Conservation (phyloP, 2,113 vertebrate species). For the Phalacrocorax aristotelis region DNA sequence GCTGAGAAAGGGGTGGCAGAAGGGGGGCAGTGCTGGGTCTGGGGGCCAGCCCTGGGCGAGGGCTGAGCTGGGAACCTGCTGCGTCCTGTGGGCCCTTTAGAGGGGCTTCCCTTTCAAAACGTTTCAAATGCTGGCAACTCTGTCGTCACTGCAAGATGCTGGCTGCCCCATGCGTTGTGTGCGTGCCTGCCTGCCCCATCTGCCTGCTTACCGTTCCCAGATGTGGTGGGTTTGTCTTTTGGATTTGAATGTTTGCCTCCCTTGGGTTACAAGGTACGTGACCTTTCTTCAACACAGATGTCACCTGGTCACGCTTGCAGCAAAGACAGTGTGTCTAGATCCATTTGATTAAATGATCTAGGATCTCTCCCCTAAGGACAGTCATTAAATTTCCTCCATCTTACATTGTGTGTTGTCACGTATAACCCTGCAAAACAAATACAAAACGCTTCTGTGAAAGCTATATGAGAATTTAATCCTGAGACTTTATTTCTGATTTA, state of each 20-base stretch:
- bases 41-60: not conserved
- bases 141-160: rapidly evolving
- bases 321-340: not conserved
- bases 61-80: not conserved
- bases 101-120: not conserved
- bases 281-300: not conserved
- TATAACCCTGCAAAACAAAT: not conserved
- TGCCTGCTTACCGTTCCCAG: not conserved
- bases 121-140: not conserved
- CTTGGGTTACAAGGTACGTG: not conserved
- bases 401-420: not conserved
- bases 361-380: not conserved
- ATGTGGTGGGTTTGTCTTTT: not conserved
- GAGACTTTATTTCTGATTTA: not conserved
- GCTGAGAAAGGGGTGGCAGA: not conserved
- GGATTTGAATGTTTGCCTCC: not conserved
- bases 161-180: not conserved
- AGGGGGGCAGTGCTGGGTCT: not conserved
- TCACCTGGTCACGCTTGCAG: not conserved
- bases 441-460: not conserved
- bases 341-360: not conserved
- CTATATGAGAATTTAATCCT: not conserved
- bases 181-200: not conserved
- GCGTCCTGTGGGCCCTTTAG: rapidly evolving
- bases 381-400: not conserved